A percentile compares a stretch with the other conserved stretches of the same genome.
These are phyloP conservation scores for Chrysomela aeneicollis DNA, from an alignment of 2,888 invertebrate genomes.

Conservation along the genomic window DNA sequence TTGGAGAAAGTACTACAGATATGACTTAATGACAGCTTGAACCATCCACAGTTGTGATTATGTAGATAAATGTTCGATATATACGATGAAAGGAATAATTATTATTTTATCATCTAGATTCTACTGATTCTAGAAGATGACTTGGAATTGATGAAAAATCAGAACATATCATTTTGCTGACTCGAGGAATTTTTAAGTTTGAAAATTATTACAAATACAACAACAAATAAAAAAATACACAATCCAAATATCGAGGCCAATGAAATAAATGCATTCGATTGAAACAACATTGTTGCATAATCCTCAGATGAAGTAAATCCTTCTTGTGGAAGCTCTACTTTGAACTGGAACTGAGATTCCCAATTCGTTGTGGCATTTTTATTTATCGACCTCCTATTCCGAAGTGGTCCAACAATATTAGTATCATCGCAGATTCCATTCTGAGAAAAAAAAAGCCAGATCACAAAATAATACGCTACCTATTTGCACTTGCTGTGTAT, in stretches of 20 bases:
- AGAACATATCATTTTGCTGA: neutral
- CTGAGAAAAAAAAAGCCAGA: constrained; percentile 25
- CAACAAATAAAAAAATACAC: neutral
- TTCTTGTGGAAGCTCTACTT: constrained; percentile 24
- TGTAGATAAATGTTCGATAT: too few species aligned
- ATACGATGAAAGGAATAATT: too few species aligned
- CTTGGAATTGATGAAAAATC: neutral
- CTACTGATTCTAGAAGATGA: too few species aligned
- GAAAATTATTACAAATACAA: neutral
- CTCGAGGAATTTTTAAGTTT: neutral
- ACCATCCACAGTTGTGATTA: too few species aligned
- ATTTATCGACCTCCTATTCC: constrained; percentile 21
- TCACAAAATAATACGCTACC: neutral
- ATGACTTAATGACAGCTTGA: too few species aligned
- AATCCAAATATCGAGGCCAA: neutral
- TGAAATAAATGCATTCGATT: neutral
- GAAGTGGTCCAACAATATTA: constrained; percentile 21
- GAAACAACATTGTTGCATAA: neutral
- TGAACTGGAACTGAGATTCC: constrained; percentile 28
- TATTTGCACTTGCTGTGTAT: too few species aligned
- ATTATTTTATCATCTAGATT: too few species aligned
- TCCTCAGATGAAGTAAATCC: neutral
- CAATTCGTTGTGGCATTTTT: constrained; percentile 22
- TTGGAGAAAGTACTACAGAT: too few species aligned
- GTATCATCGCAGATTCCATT: constrained; percentile 27